Percentiles rank a stretch among this genome's conserved stretches.
Evolutionary conservation across 2,113 vertebrate genomes (phyloP).

Genomic region (Sander lucioperca): DNA sequence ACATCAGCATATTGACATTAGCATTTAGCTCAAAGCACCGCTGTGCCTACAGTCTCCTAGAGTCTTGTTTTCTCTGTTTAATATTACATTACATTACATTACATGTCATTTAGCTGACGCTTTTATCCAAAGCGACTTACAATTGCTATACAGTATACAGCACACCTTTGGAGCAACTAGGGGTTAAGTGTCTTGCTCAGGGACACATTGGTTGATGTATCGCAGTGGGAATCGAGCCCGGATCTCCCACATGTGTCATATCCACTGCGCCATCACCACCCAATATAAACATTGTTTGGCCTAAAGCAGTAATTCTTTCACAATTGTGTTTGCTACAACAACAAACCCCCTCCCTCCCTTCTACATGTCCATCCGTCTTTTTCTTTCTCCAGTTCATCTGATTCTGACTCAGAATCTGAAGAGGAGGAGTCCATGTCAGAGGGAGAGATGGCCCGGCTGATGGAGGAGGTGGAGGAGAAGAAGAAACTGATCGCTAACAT

Average conservation of each 20-base stretch:
- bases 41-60: too few relatives aligned
- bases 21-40: not conserved
- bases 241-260: too few relatives aligned
- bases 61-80: too few relatives aligned
- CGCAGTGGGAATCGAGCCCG: too few relatives aligned
- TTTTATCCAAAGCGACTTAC: too few relatives aligned
- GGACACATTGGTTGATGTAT: too few relatives aligned
- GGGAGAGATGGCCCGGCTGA: constrained; percentile 89
- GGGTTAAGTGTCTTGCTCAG: too few relatives aligned
- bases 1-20: not conserved
- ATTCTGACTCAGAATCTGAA: constrained; percentile 82
- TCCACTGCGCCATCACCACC: too few relatives aligned
- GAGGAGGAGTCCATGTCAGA: constrained; percentile 92
- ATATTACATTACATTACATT: too few relatives aligned
- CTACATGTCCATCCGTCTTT: not conserved
- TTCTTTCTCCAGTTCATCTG: constrained; percentile 81
- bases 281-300: not conserved
- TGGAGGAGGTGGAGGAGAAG: constrained; percentile 97
- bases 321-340: not conserved
- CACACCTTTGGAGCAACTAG: too few relatives aligned
- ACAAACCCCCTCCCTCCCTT: not conserved
- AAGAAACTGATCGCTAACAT: constrained; percentile 94
- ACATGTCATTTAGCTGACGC: too few relatives aligned
- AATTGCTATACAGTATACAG: too few relatives aligned
- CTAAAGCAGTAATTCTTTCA: not conserved